Conservation (phyloP, 2,113 vertebrate species). For the Leptocoma aspasia region DNA sequence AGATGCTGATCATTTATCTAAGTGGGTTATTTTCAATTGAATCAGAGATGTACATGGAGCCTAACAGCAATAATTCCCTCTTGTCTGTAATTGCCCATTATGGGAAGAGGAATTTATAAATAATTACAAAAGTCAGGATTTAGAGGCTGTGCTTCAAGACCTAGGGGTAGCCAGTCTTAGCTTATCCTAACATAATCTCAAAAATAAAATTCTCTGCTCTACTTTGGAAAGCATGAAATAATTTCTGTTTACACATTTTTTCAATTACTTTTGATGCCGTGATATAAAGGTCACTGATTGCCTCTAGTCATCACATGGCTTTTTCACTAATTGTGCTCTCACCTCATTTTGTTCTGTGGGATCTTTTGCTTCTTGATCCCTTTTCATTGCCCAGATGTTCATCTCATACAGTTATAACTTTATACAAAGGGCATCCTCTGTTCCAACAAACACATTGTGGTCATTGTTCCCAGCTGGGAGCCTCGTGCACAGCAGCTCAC, state of each 20-base stretch:
- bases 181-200: slow-evolving; percentile 22
- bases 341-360: not conserved
- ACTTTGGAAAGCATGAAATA: not conserved
- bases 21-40: not conserved
- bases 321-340: slow-evolving; percentile 22
- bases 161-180: not conserved
- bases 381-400: slow-evolving; percentile 43
- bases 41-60: not conserved
- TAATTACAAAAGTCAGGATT: slow-evolving; percentile 31
- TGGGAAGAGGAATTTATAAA: not conserved
- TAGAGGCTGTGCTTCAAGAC: slow-evolving; percentile 32
- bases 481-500: slow-evolving; percentile 14
- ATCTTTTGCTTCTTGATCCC: slow-evolving; percentile 43
- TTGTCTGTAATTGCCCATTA: not conserved
- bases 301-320: slow-evolving; percentile 17
- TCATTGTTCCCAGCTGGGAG: slow-evolving; percentile 12
- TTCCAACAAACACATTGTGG: not conserved
- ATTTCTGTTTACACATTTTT: slow-evolving; percentile 39
- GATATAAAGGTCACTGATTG: slow-evolving; percentile 38
- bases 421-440: slow-evolving; percentile 39
- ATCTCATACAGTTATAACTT: slow-evolving; percentile 1
- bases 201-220: slow-evolving; percentile 19
- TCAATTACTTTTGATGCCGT: slow-evolving; percentile 12
- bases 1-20: not conserved
- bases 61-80: not conserved